Conservation (phyloP, 53 echinoderm and acorn worm species). For the Patiria pectinifera region DNA sequence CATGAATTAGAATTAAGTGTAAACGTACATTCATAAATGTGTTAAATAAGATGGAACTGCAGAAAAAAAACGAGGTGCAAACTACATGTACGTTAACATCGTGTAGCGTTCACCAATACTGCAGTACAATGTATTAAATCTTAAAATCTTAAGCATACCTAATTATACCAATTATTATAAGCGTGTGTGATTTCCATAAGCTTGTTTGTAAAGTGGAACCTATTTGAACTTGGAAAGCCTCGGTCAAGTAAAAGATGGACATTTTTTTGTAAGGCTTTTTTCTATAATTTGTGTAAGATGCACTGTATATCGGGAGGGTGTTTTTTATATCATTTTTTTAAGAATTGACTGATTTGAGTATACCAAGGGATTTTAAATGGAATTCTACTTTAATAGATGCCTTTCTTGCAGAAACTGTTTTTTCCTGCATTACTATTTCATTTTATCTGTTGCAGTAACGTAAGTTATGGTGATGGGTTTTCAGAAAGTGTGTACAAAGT, state of each 20-base stretch:
- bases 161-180: slow-evolving; percentile 23
- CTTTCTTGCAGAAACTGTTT: neutral
- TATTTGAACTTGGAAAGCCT: slow-evolving; percentile 11
- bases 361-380: neutral
- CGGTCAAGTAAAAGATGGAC: slow-evolving; percentile 5
- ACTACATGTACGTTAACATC: neutral
- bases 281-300: slow-evolving; percentile 11
- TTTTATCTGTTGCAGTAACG: neutral
- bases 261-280: slow-evolving; percentile 35
- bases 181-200: slow-evolving; percentile 58
- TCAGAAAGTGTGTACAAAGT: slow-evolving; percentile 31
- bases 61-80: neutral
- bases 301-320: slow-evolving; percentile 42
- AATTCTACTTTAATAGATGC: neutral
- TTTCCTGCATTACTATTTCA: neutral
- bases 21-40: neutral
- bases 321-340: slow-evolving; percentile 15
- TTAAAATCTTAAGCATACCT: slow-evolving; percentile 5
- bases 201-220: slow-evolving; percentile 26
- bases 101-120: neutral
- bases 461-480: slow-evolving; percentile 49
- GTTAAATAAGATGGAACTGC: too few species aligned
- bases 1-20: neutral
- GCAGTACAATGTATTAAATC: slow-evolving; percentile 14
- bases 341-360: neutral